Evolutionary conservation across 2,797 vertebrate genomes (phyloP).

Genomic region (Sparus aurata): DNA sequence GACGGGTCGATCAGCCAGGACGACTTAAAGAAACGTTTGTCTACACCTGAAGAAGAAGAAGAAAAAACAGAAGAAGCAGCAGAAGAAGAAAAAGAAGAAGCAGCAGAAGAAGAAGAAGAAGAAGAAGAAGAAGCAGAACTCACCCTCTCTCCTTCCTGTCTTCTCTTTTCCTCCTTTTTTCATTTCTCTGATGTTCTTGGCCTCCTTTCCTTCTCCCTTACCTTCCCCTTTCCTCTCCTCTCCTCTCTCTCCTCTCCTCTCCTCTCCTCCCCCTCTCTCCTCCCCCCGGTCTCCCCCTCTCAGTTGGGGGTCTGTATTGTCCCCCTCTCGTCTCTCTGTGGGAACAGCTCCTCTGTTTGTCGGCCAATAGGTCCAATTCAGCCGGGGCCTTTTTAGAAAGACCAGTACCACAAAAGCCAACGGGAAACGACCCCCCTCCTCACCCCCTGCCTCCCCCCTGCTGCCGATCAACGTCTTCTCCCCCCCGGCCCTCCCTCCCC

Average conservation of each 20-base stretch:
- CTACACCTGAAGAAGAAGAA: not conserved
- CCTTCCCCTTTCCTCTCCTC: rapidly evolving
- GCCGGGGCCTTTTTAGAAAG: conserved; percentile 61
- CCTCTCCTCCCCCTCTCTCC: not conserved
- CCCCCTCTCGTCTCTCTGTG: conserved; percentile 67
- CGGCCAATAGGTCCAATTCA: conserved; percentile 79
- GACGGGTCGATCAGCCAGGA: not conserved
- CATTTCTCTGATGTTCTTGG: not conserved
- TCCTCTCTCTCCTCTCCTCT: not conserved
- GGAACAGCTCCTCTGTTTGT: conserved; percentile 81
- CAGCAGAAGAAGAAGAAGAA: no score
- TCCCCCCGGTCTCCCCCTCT: conserved; percentile 2
- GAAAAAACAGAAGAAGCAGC: not conserved
- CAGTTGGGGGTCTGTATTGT: conserved; percentile 68
- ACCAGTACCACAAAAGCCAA: conserved; percentile 77
- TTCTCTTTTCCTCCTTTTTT: not conserved
- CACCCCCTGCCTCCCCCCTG: conserved; percentile 10
- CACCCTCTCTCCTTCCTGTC: no score
- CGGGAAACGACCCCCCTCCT: conserved; percentile 58
- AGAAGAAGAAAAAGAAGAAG: no score
- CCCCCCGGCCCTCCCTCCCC: conserved; percentile 17
- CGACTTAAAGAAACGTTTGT: not conserved
- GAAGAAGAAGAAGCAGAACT: no score
- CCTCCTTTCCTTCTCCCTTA: not conserved
- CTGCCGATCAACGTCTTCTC: conserved; percentile 44